phyloP scores from a whole-genome alignment of 2,797 vertebrate species.

The Anniella stebbinsi region DNA sequence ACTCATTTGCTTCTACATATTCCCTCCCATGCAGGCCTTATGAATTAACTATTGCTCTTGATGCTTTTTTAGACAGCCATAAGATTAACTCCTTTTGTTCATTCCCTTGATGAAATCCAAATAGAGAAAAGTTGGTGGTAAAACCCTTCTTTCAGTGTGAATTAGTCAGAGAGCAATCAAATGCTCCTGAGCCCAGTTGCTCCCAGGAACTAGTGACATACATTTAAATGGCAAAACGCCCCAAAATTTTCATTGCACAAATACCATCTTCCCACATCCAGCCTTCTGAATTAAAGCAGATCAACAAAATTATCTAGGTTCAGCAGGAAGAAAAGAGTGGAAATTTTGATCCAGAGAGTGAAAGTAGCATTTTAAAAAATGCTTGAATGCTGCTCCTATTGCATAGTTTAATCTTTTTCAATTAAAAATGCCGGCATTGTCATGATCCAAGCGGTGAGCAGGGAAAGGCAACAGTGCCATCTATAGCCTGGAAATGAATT shows the following conservation, averaged over 20 bases:
- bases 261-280: conserved; percentile 38
- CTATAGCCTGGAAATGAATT: conserved; percentile 67
- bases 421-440: conserved; percentile 29
- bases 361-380: conserved; percentile 54
- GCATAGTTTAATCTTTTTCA: conserved; percentile 56
- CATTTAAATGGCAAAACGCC: conserved; percentile 63
- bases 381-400: conserved; percentile 19
- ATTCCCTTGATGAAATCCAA: conserved; percentile 36
- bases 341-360: conserved; percentile 49
- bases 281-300: conserved; percentile 57
- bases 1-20: neutral
- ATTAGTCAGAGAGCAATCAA: conserved; percentile 46
- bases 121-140: conserved; percentile 37
- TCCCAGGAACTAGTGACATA: conserved; percentile 61
- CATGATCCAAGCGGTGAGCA: neutral
- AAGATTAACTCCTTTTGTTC: no score
- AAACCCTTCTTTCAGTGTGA: conserved; percentile 51
- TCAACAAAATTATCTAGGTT: conserved; percentile 70
- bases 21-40: neutral
- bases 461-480: conserved; percentile 77
- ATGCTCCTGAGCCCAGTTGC: conserved; percentile 36
- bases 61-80: neutral
- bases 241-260: conserved; percentile 60
- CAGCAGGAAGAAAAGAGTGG: conserved; percentile 59
- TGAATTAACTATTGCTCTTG: neutral